Percentiles rank a stretch among this genome's conserved stretches.
phyloP scores from a whole-genome alignment of 2,113 vertebrate genomes.

The Tetrao urogallus region DNA sequence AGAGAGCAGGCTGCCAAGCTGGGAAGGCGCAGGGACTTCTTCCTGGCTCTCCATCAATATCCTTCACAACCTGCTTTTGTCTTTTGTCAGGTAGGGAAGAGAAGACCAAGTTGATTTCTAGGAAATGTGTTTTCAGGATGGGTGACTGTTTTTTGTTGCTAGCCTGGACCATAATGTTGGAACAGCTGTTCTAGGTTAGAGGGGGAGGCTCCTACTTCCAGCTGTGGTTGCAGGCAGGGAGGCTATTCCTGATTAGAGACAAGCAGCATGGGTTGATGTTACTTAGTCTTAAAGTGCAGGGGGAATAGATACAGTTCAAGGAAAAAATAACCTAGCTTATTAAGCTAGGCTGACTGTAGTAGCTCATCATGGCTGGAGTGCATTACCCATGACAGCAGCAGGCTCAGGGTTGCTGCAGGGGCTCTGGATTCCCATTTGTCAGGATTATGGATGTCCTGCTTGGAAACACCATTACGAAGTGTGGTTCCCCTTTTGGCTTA shows the following conservation, averaged over 20 bases:
- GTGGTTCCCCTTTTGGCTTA: neutral
- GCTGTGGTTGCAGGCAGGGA: neutral
- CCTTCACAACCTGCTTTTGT: neutral
- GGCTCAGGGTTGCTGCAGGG: neutral
- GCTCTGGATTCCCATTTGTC: fast-evolving
- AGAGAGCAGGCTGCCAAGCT: fast-evolving
- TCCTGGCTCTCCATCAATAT: neutral
- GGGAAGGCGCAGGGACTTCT: neutral
- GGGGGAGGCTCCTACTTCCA: neutral
- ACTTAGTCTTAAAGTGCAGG: neutral
- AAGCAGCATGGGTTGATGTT: neutral
- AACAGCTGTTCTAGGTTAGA: neutral
- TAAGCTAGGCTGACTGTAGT: neutral
- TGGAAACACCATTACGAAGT: neutral
- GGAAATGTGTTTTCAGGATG: neutral
- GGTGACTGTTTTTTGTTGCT: neutral
- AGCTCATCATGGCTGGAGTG: neutral
- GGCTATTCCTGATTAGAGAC: neutral
- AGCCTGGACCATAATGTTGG: neutral
- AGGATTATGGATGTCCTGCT: neutral
- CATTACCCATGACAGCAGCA: neutral
- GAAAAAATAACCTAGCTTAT: neutral
- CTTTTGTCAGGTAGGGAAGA: neutral
- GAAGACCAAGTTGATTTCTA: neutral
- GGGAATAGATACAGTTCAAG: neutral